Evolutionary conservation across 2,797 vertebrate species (phyloP), one percentile per base, ranked within the genome.

Genomic region (Arnoldichthys spilopterus): DNA sequence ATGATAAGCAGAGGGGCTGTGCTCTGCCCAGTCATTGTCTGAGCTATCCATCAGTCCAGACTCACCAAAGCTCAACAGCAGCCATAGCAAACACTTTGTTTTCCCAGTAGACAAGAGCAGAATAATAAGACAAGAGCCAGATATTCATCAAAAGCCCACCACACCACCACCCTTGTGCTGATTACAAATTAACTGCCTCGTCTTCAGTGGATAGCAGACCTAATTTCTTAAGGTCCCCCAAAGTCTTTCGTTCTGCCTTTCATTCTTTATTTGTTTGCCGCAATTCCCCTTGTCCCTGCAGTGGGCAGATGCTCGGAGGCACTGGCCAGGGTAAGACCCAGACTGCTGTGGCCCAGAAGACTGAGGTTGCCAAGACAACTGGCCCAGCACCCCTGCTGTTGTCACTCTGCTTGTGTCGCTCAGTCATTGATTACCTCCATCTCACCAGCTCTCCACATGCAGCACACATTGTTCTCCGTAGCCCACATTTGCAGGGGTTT

Each of bases 351-450:
- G 91, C 91, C 91, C 91, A 87, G 88, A 88, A 92, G 91, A 87
- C 77, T 81, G 70, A 63, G 86, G 91, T 92, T 91, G 89, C 89
- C 89, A 91, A 91, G 88, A 89, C 77, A 87, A 93, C 91, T 88
- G 87, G 81, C 82, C 84, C 82, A 85, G 86, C 80, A 85, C 85
- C 85, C 87, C 89, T 87, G 87, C 91, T 90, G 91, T 91, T 90
- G 88, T 88, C 74, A 85, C 86, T 85, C 88, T 9, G 81, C 86
- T 89, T 87, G 87, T 91, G 90, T 91, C 86, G 82, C 91, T 89
- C 88, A 87, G 88, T 91, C 90, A 87, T 89, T 89, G 90, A 92
- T 92, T 91, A 89, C 88, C 90, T 90, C 86, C 88, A 86, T 92
- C 90, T 91, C 88, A 54, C 83, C 88, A 78, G 89, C 90, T 71